Evolutionary conservation across 2,113 vertebrate genomes (phyloP), one percentile per base, ranked within the genome.

Genomic region (Engraulis encrasicolus): DNA sequence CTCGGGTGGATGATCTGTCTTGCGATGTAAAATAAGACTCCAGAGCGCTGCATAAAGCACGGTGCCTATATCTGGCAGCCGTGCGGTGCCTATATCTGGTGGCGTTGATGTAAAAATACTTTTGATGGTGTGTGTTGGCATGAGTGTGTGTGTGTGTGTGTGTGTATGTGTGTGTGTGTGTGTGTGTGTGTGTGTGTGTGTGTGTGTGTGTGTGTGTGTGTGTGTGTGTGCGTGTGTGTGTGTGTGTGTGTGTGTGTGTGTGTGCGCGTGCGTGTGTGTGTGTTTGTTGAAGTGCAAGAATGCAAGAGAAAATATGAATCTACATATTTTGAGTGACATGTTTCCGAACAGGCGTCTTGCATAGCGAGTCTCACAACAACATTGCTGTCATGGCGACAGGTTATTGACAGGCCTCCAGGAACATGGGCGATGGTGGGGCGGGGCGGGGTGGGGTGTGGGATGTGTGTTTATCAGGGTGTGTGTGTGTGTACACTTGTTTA

Each of bases 401-500:
- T 93, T 94, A 95, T 93, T 95, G 94, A 95, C 95, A 94, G 93
- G 92, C 90, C 93, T 91, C 92, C 91, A 90, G 91, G 90, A 88
- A 91, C 90, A 79, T 85, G 90, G 92, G 92, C 91, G 90, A 20
- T 74, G 66, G 34, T 74, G 66, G 58, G 58, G 9, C 18, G 2
- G 50, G 50, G 19, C 19, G 50, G 19, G 50, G 50, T 2, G 2
- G 58, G 58, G n/a, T n/a, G 58, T 11, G 23, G n/a, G 23, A 31
- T 19, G 54, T 54, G 23, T n/a, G n/a, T n/a, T n/a, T n/a, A n/a
- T n/a, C n/a, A n/a, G n/a, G n/a, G n/a, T n/a, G n/a, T n/a, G n/a
- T n/a, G n/a, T n/a, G n/a, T n/a, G n/a, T n/a, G n/a, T n/a, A n/a
- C n/a, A n/a, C n/a, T n/a, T n/a, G n/a, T n/a, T n/a, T n/a, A n/a